Evolutionary conservation across 2,888 invertebrate species (phyloP).

Genomic region (Lymantria monacha): DNA sequence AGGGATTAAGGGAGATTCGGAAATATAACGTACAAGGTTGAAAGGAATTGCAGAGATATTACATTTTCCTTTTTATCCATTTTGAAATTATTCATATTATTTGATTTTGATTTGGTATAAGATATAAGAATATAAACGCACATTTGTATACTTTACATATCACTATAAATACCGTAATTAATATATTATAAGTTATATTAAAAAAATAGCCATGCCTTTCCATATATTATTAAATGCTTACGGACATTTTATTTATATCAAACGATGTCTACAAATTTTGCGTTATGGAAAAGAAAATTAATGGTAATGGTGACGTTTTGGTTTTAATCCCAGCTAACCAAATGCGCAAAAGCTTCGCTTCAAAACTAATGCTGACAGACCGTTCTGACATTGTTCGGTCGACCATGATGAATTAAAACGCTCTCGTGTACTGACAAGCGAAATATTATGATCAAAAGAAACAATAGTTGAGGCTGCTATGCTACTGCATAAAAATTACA

Average conservation of each 20-base stretch:
- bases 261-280: too few relatives aligned
- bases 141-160: too few relatives aligned
- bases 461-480: too few relatives aligned
- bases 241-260: too few relatives aligned
- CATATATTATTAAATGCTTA: too few relatives aligned
- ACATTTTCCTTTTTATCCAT: constrained; percentile 33
- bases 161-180: too few relatives aligned
- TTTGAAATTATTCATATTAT: constrained; percentile 24
- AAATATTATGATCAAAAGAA: too few relatives aligned
- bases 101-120: constrained; percentile 3
- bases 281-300: too few relatives aligned
- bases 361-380: constrained; percentile 1
- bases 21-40: constrained; percentile 14
- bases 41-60: constrained; percentile 35
- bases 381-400: background rate
- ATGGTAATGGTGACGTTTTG: too few relatives aligned
- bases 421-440: background rate
- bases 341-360: background rate
- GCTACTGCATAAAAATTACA: too few relatives aligned
- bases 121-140: background rate
- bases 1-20: constrained; percentile 30
- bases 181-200: too few relatives aligned
- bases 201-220: too few relatives aligned
- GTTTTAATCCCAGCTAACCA: background rate
- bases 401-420: background rate